These are phyloP conservation scores for Myodes glareolus DNA, from an alignment of 2,113 vertebrate genomes.

Conservation along the genomic window DNA sequence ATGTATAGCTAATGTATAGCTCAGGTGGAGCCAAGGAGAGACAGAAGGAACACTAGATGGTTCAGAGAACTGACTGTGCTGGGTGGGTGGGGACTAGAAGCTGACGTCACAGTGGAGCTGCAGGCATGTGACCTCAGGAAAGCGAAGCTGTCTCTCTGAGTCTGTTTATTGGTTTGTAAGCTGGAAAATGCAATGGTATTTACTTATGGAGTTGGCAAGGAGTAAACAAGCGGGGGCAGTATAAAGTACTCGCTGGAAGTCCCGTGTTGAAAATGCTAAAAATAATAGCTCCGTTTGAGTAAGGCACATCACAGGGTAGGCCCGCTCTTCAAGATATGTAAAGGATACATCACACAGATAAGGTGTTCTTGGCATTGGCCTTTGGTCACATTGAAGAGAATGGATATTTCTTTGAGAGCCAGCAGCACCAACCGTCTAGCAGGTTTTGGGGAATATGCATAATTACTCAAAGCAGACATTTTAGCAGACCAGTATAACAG, in stretches of 20 bases:
- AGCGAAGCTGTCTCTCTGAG: neutral
- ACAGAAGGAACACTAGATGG: neutral
- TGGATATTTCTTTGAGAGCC: neutral
- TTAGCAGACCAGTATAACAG: constrained; percentile 28
- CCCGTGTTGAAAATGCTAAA: neutral
- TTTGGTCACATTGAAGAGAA: constrained; percentile 7
- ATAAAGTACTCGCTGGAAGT: neutral
- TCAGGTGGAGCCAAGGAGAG: neutral
- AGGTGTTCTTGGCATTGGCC: neutral
- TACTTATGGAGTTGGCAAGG: neutral
- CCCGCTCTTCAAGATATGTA: neutral
- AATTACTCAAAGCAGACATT: constrained; percentile 33
- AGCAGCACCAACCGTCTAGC: neutral
- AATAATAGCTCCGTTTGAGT: neutral
- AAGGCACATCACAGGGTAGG: neutral
- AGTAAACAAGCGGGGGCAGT: neutral
- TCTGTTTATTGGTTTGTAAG: constrained; percentile 36
- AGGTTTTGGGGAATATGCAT: neutral
- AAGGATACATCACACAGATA: neutral
- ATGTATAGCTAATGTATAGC: neutral
- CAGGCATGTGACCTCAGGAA: neutral
- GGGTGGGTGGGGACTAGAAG: accelerated
- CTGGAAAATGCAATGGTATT: neutral
- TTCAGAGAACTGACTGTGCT: neutral
- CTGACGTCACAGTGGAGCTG: neutral